Evolutionary conservation across 2,888 invertebrate genomes (phyloP).

Genomic region (Spilosoma lubricipeda): DNA sequence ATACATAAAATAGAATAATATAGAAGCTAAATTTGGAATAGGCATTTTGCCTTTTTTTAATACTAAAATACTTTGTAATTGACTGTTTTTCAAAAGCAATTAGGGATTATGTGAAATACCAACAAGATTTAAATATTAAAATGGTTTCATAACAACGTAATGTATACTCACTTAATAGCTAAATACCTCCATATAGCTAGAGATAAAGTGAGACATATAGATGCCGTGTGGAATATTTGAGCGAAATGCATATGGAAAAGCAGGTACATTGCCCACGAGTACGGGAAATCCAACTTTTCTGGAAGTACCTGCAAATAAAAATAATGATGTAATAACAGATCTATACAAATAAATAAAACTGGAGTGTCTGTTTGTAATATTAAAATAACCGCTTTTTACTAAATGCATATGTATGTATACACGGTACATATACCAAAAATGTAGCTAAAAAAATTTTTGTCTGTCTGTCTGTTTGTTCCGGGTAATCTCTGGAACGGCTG

Average conservation of each 20-base stretch:
- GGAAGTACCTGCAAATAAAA: slow-evolving; percentile 68
- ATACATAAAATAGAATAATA: too few species aligned
- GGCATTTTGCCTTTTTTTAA: background rate
- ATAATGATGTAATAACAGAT: background rate
- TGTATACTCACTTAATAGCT: slow-evolving; percentile 90
- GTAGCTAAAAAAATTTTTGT: too few species aligned
- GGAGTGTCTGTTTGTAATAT: too few species aligned
- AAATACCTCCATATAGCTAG: slow-evolving; percentile 96
- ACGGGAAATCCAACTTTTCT: slow-evolving; percentile 78
- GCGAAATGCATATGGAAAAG: slow-evolving; percentile 93
- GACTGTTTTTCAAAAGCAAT: background rate
- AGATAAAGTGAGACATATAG: slow-evolving; percentile 92
- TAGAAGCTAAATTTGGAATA: background rate
- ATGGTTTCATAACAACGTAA: background rate
- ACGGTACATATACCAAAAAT: too few species aligned
- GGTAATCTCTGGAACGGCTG: too few species aligned
- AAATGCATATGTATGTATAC: too few species aligned
- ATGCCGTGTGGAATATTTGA: slow-evolving; percentile 92
- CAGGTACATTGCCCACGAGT: slow-evolving; percentile 90
- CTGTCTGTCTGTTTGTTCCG: too few species aligned
- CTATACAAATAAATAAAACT: too few species aligned
- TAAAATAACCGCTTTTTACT: too few species aligned
- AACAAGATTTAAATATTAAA: background rate
- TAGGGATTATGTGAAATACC: background rate
- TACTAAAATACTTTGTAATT: background rate